Conservation (phyloP, 2,113 vertebrate genomes). For the Kobus ellipsiprymnus region DNA sequence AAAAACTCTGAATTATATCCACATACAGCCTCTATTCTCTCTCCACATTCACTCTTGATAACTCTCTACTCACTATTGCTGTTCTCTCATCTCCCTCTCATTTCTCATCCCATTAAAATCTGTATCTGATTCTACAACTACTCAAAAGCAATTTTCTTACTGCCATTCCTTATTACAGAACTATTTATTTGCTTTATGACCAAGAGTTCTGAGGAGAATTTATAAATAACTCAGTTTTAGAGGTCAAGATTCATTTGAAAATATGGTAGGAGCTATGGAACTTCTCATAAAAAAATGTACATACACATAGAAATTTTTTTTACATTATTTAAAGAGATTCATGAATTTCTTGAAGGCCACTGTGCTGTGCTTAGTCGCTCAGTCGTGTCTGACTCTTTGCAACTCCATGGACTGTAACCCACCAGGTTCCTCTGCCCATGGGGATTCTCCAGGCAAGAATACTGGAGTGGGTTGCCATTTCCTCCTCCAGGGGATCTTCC, state of each 20-base stretch:
- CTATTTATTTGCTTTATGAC: neutral
- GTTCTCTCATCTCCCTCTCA: neutral
- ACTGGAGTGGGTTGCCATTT: neutral
- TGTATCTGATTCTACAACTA: neutral
- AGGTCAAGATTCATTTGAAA: neutral
- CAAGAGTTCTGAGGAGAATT: neutral
- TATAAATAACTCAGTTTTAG: neutral
- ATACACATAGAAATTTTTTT: neutral
- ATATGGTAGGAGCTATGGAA: neutral
- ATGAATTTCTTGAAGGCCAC: neutral
- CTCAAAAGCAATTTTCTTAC: neutral
- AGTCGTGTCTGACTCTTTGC: neutral
- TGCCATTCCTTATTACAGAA: neutral
- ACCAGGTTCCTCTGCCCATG: neutral
- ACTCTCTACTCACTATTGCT: neutral
- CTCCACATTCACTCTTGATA: neutral
- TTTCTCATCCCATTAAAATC: neutral
- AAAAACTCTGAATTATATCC: neutral
- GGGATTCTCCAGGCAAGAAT: neutral
- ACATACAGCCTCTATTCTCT: neutral
- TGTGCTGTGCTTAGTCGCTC: neutral
- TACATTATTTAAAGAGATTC: neutral
- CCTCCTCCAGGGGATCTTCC: neutral
- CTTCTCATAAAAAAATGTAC: neutral
- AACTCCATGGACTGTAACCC: neutral